Evolutionary conservation across 2,797 vertebrate species (phyloP).

Genomic region (Oreonectes daqikongensis): DNA sequence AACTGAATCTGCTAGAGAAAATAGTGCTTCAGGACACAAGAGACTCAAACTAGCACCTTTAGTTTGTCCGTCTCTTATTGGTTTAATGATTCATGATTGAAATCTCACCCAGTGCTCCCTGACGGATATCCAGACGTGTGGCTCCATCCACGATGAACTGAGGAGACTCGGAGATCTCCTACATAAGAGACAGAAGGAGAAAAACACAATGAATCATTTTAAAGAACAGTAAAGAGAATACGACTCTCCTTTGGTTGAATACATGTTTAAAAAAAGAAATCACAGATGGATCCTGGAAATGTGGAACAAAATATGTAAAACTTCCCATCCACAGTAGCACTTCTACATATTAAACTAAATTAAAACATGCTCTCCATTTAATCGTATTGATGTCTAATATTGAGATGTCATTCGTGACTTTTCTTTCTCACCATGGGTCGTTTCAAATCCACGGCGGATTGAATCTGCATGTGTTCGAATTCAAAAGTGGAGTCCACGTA

Average conservation of each 20-base stretch:
- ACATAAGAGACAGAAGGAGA: background rate
- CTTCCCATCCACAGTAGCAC: too few species aligned
- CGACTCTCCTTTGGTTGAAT: background rate
- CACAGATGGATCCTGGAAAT: too few species aligned
- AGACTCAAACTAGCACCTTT: background rate
- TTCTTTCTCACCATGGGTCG: conserved; percentile 70
- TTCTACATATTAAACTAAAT: too few species aligned
- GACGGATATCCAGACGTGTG: conserved; percentile 72
- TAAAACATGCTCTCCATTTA: too few species aligned
- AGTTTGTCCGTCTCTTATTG: too few species aligned
- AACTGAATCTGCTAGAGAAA: too few species aligned
- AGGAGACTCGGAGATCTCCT: conserved; percentile 70
- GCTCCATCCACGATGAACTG: conserved; percentile 75
- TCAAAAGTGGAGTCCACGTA: conserved; percentile 72
- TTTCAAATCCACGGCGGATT: conserved; percentile 62
- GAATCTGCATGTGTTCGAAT: conserved; percentile 4
- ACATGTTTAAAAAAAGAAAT: too few species aligned
- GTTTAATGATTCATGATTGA: background rate
- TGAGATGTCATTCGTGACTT: background rate
- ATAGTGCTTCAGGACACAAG: background rate
- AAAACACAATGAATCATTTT: background rate
- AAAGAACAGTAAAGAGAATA: background rate
- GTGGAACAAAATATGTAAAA: too few species aligned
- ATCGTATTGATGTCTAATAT: too few species aligned
- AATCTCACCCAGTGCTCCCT: conserved; percentile 75